Evolutionary conservation across 2,113 vertebrate species (phyloP).

Genomic region (Vidua chalybeata): DNA sequence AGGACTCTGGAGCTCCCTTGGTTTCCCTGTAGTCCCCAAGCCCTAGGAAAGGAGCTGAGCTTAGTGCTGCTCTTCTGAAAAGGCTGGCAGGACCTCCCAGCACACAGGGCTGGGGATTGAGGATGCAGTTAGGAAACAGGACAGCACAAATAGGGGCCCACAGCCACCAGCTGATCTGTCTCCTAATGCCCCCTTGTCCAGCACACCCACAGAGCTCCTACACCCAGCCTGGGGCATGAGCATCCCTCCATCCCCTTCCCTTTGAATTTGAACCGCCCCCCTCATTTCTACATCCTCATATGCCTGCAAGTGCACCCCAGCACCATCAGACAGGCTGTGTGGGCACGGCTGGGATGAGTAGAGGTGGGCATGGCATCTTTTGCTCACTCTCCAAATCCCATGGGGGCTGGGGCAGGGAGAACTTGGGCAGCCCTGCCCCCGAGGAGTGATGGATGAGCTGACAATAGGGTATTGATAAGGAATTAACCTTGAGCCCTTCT

Average conservation of each 20-base stretch:
- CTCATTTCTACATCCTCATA: not conserved
- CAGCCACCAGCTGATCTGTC: not conserved
- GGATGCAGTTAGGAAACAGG: not conserved
- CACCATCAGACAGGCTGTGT: rapidly evolving
- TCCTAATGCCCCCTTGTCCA: too few relatives aligned
- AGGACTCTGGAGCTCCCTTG: not conserved
- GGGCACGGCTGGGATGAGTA: not conserved
- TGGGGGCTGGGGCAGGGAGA: not conserved
- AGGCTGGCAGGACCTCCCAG: not conserved
- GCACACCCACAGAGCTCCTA: not conserved
- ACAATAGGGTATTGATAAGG: conserved; percentile 81
- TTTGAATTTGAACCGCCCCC: not conserved
- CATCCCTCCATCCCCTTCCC: not conserved
- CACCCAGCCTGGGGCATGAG: not conserved
- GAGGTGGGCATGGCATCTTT: not conserved
- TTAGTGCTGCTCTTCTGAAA: not conserved
- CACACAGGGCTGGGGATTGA: not conserved
- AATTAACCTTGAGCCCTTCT: conserved; percentile 83
- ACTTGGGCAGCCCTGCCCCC: not conserved
- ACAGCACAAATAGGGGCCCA: not conserved
- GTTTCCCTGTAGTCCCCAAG: not conserved
- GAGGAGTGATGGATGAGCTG: conserved; percentile 77
- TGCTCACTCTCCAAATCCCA: not conserved
- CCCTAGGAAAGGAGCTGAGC: not conserved
- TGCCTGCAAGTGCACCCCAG: not conserved